Evolutionary conservation across 2,797 vertebrate genomes (phyloP).

Genomic region (Streptopelia turtur): DNA sequence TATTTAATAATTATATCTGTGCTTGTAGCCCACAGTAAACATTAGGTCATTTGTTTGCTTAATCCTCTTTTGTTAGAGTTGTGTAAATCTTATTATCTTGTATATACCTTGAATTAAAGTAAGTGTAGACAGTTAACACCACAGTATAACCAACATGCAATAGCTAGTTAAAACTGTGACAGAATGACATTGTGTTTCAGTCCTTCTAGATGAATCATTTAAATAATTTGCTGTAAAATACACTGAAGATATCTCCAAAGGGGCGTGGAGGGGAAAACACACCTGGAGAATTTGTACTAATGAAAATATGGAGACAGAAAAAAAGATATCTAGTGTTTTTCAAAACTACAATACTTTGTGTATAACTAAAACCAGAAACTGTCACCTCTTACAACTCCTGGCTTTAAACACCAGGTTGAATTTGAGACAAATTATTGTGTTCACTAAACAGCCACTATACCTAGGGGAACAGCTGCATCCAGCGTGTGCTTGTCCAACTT

Average conservation of each 20-base stretch:
- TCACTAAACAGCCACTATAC: not conserved
- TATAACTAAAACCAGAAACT: not conserved
- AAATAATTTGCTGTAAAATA: not conserved
- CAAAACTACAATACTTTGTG: not conserved
- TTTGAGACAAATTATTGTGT: not conserved
- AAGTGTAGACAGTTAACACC: not conserved
- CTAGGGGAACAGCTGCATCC: not conserved
- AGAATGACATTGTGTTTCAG: not conserved
- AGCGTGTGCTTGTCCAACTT: constrained; percentile 32
- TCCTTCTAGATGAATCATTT: not conserved
- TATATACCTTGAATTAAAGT: not conserved
- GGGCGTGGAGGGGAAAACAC: no score
- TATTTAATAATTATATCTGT: not conserved
- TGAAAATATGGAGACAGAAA: not conserved
- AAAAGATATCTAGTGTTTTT: not conserved
- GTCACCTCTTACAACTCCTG: not conserved
- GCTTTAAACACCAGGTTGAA: not conserved
- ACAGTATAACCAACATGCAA: not conserved
- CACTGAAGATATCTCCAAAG: not conserved
- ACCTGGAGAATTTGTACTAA: not conserved
- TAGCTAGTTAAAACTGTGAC: not conserved
- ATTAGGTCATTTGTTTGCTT: not conserved
- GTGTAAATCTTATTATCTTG: not conserved
- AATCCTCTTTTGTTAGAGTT: not conserved
- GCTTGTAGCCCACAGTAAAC: not conserved